Base-by-base conservation (phyloP, 1,140 invertebrate species). In the Anastrepha obliqua region DNA sequence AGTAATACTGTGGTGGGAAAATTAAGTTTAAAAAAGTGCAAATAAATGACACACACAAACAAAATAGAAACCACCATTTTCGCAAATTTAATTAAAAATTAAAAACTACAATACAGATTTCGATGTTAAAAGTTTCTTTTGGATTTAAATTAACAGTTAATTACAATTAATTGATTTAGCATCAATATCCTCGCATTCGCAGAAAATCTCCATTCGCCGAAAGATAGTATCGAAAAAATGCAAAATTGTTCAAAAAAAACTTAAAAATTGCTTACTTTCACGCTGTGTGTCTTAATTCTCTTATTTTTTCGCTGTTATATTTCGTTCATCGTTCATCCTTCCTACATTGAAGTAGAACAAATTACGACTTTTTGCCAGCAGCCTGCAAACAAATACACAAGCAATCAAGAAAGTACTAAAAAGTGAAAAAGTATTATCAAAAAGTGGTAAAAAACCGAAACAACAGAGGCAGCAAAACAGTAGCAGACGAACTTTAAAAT, bases 401-500 rank as follows among this genome's bases (percentile, higher is more conserved):
- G 44, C 4, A 51, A 13, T 64, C 11, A 74, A 74, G 15, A 47
- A 47, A 74, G 47, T 47, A n/a, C 9, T 17, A 74, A 44, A 74
- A 74, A 74, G 42, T 1, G 17, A 15, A 20, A n/a, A n/a, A 64
- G 17, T 13, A 64, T 5, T 17, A 64, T 13, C 5, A 64, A n/a
- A 17, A 42, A 67, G 64, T 9, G 29, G 6, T 15, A 74, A 74
- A 67, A 17, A n/a, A 4, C 6, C 0, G 8, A 74, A 13, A 64
- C 5, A n/a, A 17, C 11, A 8, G 5, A 64, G 13, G 67, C 39
- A 74, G 64, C 17, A 74, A 39, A 1, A 74, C 70, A n/a, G 0
- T 42, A 74, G 44, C 44, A 74, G 29, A 42, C 13, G 3, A 51
- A 74, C 39, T 47, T 51, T 44, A 70, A 70, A 86, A 92, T 92